Percentiles rank a stretch among this genome's conserved stretches.
Conservation (phyloP, 2,797 vertebrate genomes). For the Argya squamiceps region DNA sequence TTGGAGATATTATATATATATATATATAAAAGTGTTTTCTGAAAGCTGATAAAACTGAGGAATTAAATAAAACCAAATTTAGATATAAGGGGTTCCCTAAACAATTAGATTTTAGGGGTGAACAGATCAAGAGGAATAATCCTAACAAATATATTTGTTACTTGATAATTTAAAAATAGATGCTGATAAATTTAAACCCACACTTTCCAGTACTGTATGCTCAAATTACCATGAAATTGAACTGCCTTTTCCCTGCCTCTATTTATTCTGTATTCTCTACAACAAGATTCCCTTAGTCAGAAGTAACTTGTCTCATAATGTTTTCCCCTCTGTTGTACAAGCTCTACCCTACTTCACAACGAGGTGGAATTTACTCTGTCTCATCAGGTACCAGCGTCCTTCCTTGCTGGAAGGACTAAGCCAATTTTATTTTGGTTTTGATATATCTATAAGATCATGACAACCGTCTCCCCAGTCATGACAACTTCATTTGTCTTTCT, state of each 20-base stretch:
- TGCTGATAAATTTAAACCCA: conserved; percentile 2
- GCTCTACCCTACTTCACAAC: not conserved
- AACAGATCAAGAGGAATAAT: not conserved
- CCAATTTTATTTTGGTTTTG: not conserved
- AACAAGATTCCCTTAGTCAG: not conserved
- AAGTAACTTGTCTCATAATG: not conserved
- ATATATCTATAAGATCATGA: not conserved
- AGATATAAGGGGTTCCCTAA: not conserved
- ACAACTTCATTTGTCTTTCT: not conserved
- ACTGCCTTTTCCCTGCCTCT: conserved; percentile 2
- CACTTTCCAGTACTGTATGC: not conserved
- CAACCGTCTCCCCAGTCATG: not conserved
- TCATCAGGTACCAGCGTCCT: not conserved
- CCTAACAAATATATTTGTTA: not conserved
- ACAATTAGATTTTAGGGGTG: not conserved
- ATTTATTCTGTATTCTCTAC: not conserved
- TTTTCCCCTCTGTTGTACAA: not conserved
- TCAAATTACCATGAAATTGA: conserved; percentile 48
- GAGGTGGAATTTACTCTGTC: not conserved
- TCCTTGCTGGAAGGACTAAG: not conserved
- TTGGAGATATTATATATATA: not conserved
- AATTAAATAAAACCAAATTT: not conserved
- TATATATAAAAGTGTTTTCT: not conserved
- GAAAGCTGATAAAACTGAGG: not conserved
- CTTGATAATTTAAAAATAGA: conserved; percentile 14